phyloP scores from a whole-genome alignment of 2,888 invertebrate genomes.

The Andricus quercusramuli region DNA sequence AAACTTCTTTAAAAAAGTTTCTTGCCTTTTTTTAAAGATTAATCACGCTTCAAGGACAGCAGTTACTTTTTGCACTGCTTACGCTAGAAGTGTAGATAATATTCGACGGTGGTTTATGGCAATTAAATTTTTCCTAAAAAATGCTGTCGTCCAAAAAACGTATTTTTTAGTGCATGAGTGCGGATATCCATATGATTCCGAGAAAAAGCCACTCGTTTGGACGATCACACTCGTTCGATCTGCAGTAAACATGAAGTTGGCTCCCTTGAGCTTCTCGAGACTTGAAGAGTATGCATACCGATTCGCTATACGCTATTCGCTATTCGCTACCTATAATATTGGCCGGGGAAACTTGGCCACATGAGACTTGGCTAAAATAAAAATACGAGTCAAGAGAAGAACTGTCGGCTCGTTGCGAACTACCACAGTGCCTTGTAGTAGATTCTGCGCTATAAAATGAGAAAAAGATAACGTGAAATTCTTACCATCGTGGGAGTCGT shows the following conservation, averaged over 20 bases:
- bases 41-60: no score
- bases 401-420: slow-evolving; percentile 55
- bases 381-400: slow-evolving; percentile 68
- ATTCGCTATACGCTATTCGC: slow-evolving; percentile 37
- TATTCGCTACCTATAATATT: slow-evolving; percentile 57
- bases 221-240: not conserved
- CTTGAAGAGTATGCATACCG: slow-evolving; percentile 16
- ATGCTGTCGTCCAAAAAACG: not conserved
- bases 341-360: slow-evolving; percentile 61
- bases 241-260: slow-evolving; percentile 16
- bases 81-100: no score
- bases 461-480: slow-evolving; percentile 71
- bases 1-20: no score
- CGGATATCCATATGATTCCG: not conserved
- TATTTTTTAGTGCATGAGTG: not conserved
- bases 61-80: no score
- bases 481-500: slow-evolving; percentile 95
- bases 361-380: slow-evolving; percentile 60
- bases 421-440: slow-evolving; percentile 55
- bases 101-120: no score
- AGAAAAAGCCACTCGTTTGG: not conserved
- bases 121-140: no score
- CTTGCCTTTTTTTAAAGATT: no score
- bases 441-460: slow-evolving; percentile 65
- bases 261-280: slow-evolving; percentile 21